Evolutionary conservation across 2,888 invertebrate species (phyloP).

Genomic region (Drosophila mettleri): DNA sequence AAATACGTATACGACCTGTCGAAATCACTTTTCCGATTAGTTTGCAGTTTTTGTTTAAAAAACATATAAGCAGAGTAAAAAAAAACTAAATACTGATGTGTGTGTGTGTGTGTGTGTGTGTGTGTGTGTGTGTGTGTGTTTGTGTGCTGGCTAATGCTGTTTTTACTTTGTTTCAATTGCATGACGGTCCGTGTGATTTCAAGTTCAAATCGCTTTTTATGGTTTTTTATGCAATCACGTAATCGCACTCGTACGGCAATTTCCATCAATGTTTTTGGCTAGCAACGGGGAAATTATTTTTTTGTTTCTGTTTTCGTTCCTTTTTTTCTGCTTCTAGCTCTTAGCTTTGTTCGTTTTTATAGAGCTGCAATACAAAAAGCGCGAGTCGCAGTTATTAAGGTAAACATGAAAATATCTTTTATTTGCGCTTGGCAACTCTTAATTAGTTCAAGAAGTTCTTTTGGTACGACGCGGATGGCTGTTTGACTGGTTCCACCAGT

Average conservation of each 20-base stretch:
- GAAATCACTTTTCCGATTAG: slow-evolving; percentile 2
- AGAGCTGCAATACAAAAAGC: slow-evolving; percentile 47
- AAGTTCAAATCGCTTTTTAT: slow-evolving; percentile 72
- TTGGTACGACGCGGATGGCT: slow-evolving; percentile 48
- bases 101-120: neutral
- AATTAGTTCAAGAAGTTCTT: slow-evolving; percentile 65
- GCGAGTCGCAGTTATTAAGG: slow-evolving; percentile 25
- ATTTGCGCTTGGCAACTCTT: slow-evolving; percentile 43
- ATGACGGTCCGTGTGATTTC: slow-evolving; percentile 67
- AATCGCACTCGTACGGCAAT: slow-evolving; percentile 42
- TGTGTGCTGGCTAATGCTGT: slow-evolving; percentile 13
- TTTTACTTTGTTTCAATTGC: slow-evolving; percentile 54
- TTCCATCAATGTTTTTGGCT: slow-evolving; percentile 25
- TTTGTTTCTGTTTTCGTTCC: neutral
- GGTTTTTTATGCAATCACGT: slow-evolving; percentile 71
- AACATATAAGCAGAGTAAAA: slow-evolving; percentile 14
- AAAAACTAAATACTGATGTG: neutral
- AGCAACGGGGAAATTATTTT: slow-evolving; percentile 1
- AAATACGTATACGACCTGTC: slow-evolving; percentile 2
- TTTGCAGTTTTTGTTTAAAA: neutral
- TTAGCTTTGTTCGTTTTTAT: neutral
- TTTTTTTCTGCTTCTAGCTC: no score
- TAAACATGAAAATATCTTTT: slow-evolving; percentile 29
- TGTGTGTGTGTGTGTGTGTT: neutral
- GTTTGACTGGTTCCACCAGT: slow-evolving; percentile 74